These are phyloP conservation scores for Tapera naevia DNA, from an alignment of 2,797 vertebrate species.

Conservation along the genomic window DNA sequence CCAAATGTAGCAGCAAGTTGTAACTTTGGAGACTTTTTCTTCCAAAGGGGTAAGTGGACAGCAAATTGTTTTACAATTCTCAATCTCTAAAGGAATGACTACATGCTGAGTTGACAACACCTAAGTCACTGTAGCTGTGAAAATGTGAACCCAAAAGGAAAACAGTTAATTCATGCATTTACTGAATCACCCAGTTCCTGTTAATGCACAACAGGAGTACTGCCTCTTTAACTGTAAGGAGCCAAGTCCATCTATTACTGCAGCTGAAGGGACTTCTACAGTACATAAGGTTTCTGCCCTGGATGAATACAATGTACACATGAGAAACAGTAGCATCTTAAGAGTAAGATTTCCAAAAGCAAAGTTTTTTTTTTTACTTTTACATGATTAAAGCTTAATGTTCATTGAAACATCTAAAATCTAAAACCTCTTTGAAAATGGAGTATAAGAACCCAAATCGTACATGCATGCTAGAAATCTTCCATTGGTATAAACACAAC, in stretches of 20 bases:
- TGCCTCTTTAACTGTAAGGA: slow-evolving; percentile 20
- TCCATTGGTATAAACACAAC: background rate
- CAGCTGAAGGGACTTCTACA: background rate
- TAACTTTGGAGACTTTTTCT: background rate
- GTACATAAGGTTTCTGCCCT: slow-evolving; percentile 45
- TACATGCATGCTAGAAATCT: background rate
- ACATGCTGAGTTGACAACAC: slow-evolving; percentile 57
- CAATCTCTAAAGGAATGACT: slow-evolving; percentile 56
- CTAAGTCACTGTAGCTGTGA: slow-evolving; percentile 51
- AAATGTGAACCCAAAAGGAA: slow-evolving; percentile 63
- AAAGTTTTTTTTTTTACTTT: background rate
- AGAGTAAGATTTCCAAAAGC: background rate
- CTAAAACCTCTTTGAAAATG: background rate
- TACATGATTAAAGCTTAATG: background rate
- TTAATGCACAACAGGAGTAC: slow-evolving; percentile 67
- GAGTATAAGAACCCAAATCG: background rate
- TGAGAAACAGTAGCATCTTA: slow-evolving; percentile 37
- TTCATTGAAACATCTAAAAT: background rate
- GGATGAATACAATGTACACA: slow-evolving; percentile 32
- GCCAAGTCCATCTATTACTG: slow-evolving; percentile 24
- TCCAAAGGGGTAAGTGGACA: slow-evolving; percentile 35
- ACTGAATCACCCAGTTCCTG: slow-evolving; percentile 63
- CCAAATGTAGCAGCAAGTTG: background rate
- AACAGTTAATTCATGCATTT: slow-evolving; percentile 60
- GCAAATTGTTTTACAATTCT: slow-evolving; percentile 29